Conservation (phyloP, 2,113 vertebrate genomes). For the Asarcornis scutulata region DNA sequence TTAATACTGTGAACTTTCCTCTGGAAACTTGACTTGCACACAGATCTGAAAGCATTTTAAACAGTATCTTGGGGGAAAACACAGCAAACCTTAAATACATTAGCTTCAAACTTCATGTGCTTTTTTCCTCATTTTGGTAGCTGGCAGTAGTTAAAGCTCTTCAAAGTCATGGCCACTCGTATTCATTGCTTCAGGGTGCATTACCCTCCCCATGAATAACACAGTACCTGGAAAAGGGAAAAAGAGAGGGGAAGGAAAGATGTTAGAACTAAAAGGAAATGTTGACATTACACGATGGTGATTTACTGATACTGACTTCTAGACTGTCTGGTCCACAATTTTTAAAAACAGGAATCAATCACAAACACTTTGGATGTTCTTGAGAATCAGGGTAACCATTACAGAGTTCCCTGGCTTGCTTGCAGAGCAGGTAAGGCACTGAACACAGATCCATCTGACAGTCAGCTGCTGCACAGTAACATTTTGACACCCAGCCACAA, state of each 20-base stretch:
- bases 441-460: background rate
- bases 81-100: slow-evolving; percentile 78
- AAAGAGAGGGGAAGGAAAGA: background rate
- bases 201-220: slow-evolving; percentile 95
- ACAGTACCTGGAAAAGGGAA: slow-evolving; percentile 80
- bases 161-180: slow-evolving; percentile 89
- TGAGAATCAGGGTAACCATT: background rate
- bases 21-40: slow-evolving; percentile 60
- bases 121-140: slow-evolving; percentile 66
- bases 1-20: slow-evolving; percentile 76
- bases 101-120: slow-evolving; percentile 77
- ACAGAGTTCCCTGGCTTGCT: background rate
- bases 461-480: background rate
- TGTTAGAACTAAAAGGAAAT: background rate
- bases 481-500: background rate
- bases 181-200: slow-evolving; percentile 94
- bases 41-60: slow-evolving; percentile 64
- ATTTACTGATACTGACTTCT: background rate
- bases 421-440: background rate
- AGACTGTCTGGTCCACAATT: background rate
- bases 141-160: slow-evolving; percentile 80
- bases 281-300: background rate
- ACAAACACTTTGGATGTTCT: background rate
- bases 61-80: slow-evolving; percentile 69
- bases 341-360: background rate